These are phyloP conservation scores for Leptinotarsa juncta DNA, from an alignment of 2,888 invertebrate species.

Conservation along the genomic window DNA sequence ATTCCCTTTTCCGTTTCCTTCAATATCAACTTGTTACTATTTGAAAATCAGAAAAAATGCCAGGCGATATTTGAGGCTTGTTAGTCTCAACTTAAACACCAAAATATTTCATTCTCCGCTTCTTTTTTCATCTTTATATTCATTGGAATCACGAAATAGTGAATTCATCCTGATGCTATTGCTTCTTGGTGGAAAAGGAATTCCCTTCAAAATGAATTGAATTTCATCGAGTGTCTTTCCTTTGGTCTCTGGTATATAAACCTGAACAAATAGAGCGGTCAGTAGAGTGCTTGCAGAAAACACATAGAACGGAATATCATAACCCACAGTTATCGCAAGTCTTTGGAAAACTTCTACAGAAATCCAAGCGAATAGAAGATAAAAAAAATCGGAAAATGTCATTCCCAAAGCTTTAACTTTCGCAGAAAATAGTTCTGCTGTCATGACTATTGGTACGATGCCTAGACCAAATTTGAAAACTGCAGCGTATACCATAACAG, in stretches of 20 bases:
- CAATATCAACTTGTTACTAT: too few species aligned
- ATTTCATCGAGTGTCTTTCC: slow-evolving; percentile 41
- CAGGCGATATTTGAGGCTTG: too few species aligned
- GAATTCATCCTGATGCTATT: slow-evolving; percentile 37
- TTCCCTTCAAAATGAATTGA: too few species aligned
- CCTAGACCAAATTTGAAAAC: too few species aligned
- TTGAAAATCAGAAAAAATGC: too few species aligned
- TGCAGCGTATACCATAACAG: too few species aligned
- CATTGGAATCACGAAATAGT: slow-evolving; percentile 20
- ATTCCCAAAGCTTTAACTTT: too few species aligned
- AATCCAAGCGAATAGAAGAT: slow-evolving; percentile 51
- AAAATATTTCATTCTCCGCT: not conserved
- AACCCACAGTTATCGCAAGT: slow-evolving; percentile 52
- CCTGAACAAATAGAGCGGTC: slow-evolving; percentile 58
- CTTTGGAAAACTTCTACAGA: slow-evolving; percentile 58
- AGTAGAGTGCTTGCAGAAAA: slow-evolving; percentile 58
- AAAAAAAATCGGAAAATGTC: too few species aligned
- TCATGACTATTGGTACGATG: too few species aligned
- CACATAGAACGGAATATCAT: slow-evolving; percentile 60
- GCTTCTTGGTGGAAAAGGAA: slow-evolving; percentile 27
- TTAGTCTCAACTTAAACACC: too few species aligned
- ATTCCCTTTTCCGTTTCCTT: too few species aligned
- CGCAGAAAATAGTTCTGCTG: too few species aligned
- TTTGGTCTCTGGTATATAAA: slow-evolving; percentile 61
- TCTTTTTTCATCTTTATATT: slow-evolving; percentile 24